Evolutionary conservation across 2,113 vertebrate species (phyloP).

Genomic region (Calonectris borealis): DNA sequence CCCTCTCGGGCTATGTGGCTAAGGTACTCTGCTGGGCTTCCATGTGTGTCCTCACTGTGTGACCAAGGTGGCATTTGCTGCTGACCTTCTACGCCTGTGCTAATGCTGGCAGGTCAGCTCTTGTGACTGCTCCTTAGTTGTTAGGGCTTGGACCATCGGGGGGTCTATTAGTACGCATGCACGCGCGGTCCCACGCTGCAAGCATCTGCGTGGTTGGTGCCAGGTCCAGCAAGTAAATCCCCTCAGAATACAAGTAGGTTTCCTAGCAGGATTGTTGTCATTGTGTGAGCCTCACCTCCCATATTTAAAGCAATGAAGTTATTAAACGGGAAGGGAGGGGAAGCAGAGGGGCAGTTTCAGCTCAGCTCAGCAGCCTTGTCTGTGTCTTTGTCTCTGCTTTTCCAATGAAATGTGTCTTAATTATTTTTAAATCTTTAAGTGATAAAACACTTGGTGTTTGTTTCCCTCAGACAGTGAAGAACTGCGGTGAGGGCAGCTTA

Average conservation of each 20-base stretch:
- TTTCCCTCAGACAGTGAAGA: not conserved
- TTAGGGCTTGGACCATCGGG: not conserved
- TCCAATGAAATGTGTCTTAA: not conserved
- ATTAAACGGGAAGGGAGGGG: not conserved
- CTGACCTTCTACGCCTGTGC: not conserved
- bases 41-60: not conserved
- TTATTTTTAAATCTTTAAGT: not conserved
- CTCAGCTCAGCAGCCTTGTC: not conserved
- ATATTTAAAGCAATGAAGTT: not conserved
- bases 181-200: not conserved
- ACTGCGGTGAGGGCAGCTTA: not conserved
- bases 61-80: not conserved
- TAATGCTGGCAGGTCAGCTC: not conserved
- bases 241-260: not conserved
- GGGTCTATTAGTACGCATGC: not conserved
- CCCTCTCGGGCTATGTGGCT: fast-evolving
- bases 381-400: not conserved
- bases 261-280: not conserved
- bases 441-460: not conserved
- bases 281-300: not conserved
- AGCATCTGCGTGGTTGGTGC: not conserved
- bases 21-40: not conserved
- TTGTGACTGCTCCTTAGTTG: not conserved
- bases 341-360: not conserved
- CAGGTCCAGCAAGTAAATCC: not conserved